These are phyloP conservation scores for Hyles euphorbiae DNA, from an alignment of 1,140 invertebrate species.

Conservation along the genomic window DNA sequence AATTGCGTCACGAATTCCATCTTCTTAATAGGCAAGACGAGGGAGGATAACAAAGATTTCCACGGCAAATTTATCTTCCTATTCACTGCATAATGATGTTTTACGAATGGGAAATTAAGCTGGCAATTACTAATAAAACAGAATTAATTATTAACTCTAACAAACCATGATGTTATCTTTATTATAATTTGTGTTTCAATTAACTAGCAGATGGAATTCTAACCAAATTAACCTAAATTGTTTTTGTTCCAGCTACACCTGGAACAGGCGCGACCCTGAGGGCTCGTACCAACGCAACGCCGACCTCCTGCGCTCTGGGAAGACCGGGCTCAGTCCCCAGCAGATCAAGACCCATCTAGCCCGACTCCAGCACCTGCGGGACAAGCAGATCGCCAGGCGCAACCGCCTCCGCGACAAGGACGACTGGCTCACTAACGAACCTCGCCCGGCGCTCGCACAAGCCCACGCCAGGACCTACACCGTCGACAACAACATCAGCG, in stretches of 20 bases:
- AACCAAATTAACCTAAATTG: neutral
- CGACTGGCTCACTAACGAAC: conserved; percentile 60
- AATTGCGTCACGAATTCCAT: conserved; percentile 7
- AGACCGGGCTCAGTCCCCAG: conserved; percentile 58
- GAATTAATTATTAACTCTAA: neutral
- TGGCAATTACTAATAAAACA: no score
- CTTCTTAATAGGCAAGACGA: neutral
- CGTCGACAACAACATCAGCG: conserved; percentile 68
- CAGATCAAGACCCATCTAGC: conserved; percentile 58
- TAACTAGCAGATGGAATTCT: neutral
- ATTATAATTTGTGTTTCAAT: neutral
- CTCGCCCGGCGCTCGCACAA: conserved; percentile 40
- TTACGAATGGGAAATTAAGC: no score
- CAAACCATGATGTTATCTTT: neutral
- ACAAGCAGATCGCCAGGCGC: conserved; percentile 52
- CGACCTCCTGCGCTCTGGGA: conserved; percentile 57
- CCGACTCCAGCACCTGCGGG: conserved; percentile 52
- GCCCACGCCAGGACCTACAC: conserved; percentile 64
- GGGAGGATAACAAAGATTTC: no score
- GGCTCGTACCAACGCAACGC: conserved; percentile 63
- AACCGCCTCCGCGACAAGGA: conserved; percentile 36
- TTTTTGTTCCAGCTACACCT: conserved; percentile 51
- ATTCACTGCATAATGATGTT: no score
- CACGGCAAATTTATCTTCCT: no score
- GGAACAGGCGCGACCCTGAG: conserved; percentile 65